These are phyloP conservation scores for Solenopsis invicta DNA, from an alignment of 1,140 invertebrate species.

Conservation along the genomic window DNA sequence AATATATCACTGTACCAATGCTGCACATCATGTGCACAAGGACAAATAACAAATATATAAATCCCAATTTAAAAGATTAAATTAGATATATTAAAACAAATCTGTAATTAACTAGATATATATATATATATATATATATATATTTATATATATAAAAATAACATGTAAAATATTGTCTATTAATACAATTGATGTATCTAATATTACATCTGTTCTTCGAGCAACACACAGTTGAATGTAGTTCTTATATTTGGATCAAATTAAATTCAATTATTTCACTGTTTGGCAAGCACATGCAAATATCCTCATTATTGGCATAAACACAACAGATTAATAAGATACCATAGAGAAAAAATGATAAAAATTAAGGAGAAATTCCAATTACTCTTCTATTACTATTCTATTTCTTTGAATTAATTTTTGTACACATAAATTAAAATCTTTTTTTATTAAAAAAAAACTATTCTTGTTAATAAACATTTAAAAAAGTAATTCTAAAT, in stretches of 20 bases:
- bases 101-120: neutral
- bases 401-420: too few relatives aligned
- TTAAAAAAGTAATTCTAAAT: too few relatives aligned
- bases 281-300: neutral
- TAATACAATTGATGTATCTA: neutral
- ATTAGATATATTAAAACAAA: neutral
- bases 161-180: neutral
- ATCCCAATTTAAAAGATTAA: neutral
- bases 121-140: too few relatives aligned
- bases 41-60: neutral
- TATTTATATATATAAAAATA: neutral
- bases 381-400: neutral
- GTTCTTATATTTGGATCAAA: neutral
- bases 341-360: neutral
- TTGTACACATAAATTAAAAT: too few relatives aligned
- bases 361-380: neutral
- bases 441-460: too few relatives aligned
- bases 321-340: neutral
- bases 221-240: neutral
- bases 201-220: neutral
- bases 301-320: neutral
- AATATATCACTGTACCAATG: constrained; percentile 31
- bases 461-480: too few relatives aligned
- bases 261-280: too few relatives aligned
- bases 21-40: neutral